These are phyloP conservation scores for Nothocercus nigrocapillus DNA, from an alignment of 2,113 vertebrate genomes.

Conservation along the genomic window DNA sequence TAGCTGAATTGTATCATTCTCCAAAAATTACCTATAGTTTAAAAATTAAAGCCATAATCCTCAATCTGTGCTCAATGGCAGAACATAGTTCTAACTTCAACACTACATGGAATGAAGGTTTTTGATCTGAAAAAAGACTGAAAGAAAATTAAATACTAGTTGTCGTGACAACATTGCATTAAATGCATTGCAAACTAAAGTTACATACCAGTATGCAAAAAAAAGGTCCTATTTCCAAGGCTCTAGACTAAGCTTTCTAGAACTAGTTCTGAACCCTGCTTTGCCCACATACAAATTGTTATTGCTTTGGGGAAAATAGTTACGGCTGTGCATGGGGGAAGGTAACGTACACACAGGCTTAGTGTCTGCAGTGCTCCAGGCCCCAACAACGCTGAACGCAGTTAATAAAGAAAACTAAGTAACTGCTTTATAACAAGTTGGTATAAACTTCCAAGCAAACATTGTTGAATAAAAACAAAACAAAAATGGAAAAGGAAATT, in stretches of 20 bases:
- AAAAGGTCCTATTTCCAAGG: neutral
- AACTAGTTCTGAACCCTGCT: neutral
- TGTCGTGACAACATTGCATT: neutral
- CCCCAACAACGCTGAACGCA: neutral
- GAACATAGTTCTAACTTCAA: neutral
- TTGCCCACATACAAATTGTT: neutral
- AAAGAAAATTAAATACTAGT: neutral
- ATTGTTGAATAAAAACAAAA: neutral
- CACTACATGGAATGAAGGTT: neutral
- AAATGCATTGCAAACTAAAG: neutral
- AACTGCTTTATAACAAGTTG: neutral
- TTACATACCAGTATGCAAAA: accelerated
- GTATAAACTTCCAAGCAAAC: neutral
- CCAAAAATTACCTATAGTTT: neutral
- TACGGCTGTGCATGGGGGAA: neutral
- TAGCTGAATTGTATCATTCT: neutral
- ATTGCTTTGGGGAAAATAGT: neutral
- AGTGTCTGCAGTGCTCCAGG: neutral
- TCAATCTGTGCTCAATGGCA: neutral
- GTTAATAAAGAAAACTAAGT: neutral
- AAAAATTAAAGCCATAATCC: neutral
- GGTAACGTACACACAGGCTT: accelerated
- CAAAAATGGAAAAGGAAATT: neutral
- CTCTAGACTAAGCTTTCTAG: neutral
- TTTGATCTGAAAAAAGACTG: neutral